Evolutionary conservation across 2,888 invertebrate genomes (phyloP).

Genomic region (Ochlodes sylvanus): DNA sequence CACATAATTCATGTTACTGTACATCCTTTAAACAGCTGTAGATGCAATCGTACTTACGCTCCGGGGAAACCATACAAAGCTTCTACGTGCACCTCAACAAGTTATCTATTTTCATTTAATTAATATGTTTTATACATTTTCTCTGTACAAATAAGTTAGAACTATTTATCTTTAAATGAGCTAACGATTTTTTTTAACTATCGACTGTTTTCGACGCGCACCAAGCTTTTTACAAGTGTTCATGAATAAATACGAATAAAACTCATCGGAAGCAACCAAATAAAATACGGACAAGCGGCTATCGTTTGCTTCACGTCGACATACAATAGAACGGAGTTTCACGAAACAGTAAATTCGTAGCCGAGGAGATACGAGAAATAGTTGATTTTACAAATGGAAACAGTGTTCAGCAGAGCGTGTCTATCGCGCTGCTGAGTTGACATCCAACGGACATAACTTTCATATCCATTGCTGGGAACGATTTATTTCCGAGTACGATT

Average conservation of each 20-base stretch:
- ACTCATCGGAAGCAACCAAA: neutral
- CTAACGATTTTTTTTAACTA: no score
- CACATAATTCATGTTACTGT: no score
- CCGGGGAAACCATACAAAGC: no score
- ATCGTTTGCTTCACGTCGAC: neutral
- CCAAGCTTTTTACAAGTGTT: neutral
- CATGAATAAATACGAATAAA: constrained; percentile 1
- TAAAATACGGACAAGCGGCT: neutral
- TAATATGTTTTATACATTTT: no score
- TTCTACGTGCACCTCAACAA: no score
- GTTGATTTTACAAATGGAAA: constrained; percentile 38
- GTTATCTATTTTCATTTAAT: no score
- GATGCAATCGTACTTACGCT: no score
- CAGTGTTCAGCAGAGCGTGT: constrained; percentile 34
- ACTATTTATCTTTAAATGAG: no score
- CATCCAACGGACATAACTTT: constrained; percentile 36
- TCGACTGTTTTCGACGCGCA: no score
- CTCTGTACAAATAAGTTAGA: no score
- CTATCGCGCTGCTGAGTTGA: constrained; percentile 35
- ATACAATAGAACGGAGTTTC: constrained; percentile 16
- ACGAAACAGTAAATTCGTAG: constrained; percentile 25
- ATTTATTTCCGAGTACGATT: constrained; percentile 49
- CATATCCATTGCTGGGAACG: constrained; percentile 38
- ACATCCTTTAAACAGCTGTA: no score
- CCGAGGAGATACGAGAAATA: constrained; percentile 29